Evolutionary conservation across 2,888 invertebrate genomes (phyloP).

Genomic region (Leptinotarsa peninsularis): DNA sequence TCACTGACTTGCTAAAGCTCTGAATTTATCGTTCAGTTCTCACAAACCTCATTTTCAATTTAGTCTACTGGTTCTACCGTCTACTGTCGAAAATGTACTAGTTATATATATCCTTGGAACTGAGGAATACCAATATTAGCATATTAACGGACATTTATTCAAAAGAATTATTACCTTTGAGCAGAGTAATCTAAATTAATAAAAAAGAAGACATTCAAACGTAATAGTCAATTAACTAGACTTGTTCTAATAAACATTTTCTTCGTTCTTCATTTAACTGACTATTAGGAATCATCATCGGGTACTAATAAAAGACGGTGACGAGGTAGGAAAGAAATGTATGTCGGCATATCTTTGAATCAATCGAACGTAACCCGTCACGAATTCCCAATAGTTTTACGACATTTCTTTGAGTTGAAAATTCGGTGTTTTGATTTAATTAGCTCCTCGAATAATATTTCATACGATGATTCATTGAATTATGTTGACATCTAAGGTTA

Average conservation of each 20-base stretch:
- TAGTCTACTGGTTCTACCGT: not conserved
- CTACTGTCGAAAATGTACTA: no score
- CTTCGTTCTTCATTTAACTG: constrained; percentile 11
- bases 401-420: constrained; percentile 23
- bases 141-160: not conserved
- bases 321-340: constrained; percentile 12
- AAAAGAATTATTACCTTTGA: not conserved
- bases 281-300: not conserved
- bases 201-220: not conserved
- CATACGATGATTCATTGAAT: not conserved
- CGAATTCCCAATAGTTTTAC: constrained; percentile 24
- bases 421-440: constrained; percentile 29
- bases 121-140: no score
- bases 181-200: not conserved
- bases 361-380: constrained; percentile 6
- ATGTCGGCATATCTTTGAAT: constrained; percentile 26
- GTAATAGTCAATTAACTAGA: constrained; percentile 13
- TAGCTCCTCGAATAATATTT: constrained; percentile 22
- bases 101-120: no score
- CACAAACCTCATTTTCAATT: not conserved
- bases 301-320: constrained; percentile 22
- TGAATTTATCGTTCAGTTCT: no score
- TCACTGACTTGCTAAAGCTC: no score
- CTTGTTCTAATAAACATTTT: constrained; percentile 16
- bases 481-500: not conserved